A percentile compares a stretch with the other conserved stretches of the same genome.
These are phyloP conservation scores for Chunga burmeisteri DNA, from an alignment of 2,113 vertebrate genomes.

Conservation along the genomic window DNA sequence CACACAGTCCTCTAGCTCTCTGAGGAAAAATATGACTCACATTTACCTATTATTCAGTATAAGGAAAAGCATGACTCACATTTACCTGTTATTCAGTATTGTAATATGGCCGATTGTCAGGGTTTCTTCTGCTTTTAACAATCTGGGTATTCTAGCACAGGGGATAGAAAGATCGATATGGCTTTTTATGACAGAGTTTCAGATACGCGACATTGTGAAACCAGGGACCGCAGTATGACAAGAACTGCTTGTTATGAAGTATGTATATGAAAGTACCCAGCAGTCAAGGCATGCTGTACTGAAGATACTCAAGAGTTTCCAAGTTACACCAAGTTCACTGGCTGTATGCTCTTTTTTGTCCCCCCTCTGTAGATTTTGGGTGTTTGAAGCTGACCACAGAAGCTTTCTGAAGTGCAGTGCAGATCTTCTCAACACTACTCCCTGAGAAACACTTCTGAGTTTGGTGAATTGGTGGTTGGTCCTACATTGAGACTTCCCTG, in stretches of 20 bases:
- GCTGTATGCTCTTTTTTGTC: background rate
- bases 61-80: background rate
- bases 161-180: background rate
- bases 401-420: background rate
- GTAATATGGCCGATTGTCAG: background rate
- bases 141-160: background rate
- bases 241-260: background rate
- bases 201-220: background rate
- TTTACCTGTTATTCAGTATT: background rate
- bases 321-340: background rate
- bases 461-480: background rate
- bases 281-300: background rate
- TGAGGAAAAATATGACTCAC: background rate
- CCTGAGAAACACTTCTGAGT: background rate
- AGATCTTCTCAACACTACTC: background rate
- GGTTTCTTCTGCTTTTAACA: background rate
- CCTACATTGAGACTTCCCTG: background rate
- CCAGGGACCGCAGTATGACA: background rate
- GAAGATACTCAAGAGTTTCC: background rate
- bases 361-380: background rate
- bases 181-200: background rate
- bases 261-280: background rate
- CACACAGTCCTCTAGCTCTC: background rate
- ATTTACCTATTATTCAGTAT: background rate
- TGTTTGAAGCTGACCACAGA: background rate